Base-by-base conservation (phyloP, 92 coral and sea anemone species). In the Virgularia gustaviana region DNA sequence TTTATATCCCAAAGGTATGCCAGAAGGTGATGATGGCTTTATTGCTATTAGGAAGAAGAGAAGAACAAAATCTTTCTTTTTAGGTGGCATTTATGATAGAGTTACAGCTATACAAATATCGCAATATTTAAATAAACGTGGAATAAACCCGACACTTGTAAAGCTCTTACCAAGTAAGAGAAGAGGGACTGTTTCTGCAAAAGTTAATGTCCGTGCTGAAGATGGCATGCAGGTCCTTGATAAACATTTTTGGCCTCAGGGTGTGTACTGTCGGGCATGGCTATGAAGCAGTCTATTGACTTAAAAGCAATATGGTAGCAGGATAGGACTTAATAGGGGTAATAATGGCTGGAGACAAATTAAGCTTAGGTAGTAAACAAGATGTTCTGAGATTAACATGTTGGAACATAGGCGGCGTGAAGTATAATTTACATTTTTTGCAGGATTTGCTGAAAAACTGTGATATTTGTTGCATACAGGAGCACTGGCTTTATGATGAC, bases 111-210 rank as follows among this genome's bases (percentile, higher is more conserved):
- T 3, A 15, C 8, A 4, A 15, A 15, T 47, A 19, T 5, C 6
- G 4, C 7, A 15, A 15, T 47, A 47, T 25, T 15, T 47, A 19
- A 15, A 5, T 15, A 27, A 49, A 47, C 9, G 76, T 11, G 0
- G 35, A 2, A 38, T 71, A 19, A 49, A 49, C 25, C 64, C 64
- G 6, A 27, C 64, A 5, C 22, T 47, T 4, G 20, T 47, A 5
- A 47, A 47, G 22, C 6, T 47, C 15, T 47, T 47, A 5, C 6
- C 6, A 49, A 49, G 76, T 38, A 71, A 71, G 31, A 34, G 76
- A 31, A 71, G 53, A 36, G 76, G 76, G 9, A 49, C 76, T 19
- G 20, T 71, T 20, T 71, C 76, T 28, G 76, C 76, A 30, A 71
- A 71, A 49, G 19, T 71, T 5, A 45, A 71, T 51, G 42, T 71